Percentiles rank a stretch among this genome's conserved stretches.
These are phyloP conservation scores for Sebastes steindachneri DNA, from an alignment of 2,797 vertebrate genomes.

Conservation along the genomic window DNA sequence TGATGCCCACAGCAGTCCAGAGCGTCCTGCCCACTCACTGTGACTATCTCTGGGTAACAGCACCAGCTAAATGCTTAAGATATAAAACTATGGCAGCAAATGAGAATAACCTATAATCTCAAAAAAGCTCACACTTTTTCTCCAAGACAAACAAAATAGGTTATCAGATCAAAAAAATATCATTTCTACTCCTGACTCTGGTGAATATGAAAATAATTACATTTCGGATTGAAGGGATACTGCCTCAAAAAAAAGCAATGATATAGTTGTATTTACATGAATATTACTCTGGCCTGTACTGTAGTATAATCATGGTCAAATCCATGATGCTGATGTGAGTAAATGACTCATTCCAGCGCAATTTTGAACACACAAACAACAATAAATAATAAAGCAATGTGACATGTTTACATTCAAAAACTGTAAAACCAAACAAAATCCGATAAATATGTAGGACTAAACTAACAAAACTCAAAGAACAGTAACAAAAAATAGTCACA, in stretches of 20 bases:
- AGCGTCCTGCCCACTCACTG: conserved; percentile 23
- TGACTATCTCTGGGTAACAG: conserved; percentile 44
- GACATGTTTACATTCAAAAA: conserved; percentile 64
- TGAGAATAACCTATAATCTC: conserved; percentile 35
- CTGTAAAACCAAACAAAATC: conserved; percentile 64
- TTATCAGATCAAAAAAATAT: conserved; percentile 45
- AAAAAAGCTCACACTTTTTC: conserved; percentile 56
- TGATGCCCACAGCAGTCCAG: conserved; percentile 56
- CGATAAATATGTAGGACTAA: conserved; percentile 61
- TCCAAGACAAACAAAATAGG: conserved; percentile 45
- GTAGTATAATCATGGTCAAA: conserved; percentile 9
- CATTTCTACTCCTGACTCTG: conserved; percentile 20
- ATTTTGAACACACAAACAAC: conserved; percentile 55
- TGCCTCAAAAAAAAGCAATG: conserved; percentile 40
- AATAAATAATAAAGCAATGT: conserved; percentile 58
- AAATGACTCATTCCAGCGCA: conserved; percentile 34
- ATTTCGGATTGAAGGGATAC: conserved; percentile 49
- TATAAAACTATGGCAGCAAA: conserved; percentile 57
- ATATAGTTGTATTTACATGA: conserved; percentile 73
- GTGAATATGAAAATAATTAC: conserved; percentile 72
- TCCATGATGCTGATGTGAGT: conserved; percentile 30
- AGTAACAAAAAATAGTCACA: conserved; percentile 61
- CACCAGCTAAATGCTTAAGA: conserved; percentile 45
- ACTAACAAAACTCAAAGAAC: conserved; percentile 53
- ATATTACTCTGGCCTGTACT: conserved; percentile 41